A percentile compares a stretch with the other conserved stretches of the same genome.
Conservation (phyloP, 2,113 vertebrate species). For the Tenrec ecaudatus region DNA sequence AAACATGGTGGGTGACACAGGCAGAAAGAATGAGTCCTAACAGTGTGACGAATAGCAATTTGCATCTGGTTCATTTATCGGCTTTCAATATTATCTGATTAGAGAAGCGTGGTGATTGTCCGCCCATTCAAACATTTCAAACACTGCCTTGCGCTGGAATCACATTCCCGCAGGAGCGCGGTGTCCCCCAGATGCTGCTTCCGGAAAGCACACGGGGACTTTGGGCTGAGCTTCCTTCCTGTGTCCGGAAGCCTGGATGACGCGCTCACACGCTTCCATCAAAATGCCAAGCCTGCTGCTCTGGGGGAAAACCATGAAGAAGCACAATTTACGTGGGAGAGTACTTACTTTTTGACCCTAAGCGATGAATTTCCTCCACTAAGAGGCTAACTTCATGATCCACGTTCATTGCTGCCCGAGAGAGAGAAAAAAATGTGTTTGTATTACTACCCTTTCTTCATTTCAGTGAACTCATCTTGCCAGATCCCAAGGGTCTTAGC, state of each 20-base stretch:
- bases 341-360: slow-evolving; percentile 94
- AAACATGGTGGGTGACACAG: slow-evolving; percentile 19
- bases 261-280: not conserved
- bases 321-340: not conserved
- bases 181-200: not conserved
- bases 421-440: slow-evolving; percentile 15
- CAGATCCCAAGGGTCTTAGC: not conserved
- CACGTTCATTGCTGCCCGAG: slow-evolving; percentile 92
- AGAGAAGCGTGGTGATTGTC: not conserved
- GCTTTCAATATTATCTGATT: slow-evolving; percentile 24
- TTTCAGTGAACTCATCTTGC: not conserved
- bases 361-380: slow-evolving; percentile 93
- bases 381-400: slow-evolving; percentile 93
- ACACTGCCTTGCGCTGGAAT: not conserved
- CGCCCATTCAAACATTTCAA: slow-evolving; percentile 16
- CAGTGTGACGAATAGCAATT: not conserved
- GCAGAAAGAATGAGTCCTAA: slow-evolving; percentile 31
- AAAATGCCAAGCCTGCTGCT: not conserved
- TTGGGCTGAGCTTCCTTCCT: not conserved
- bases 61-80: not conserved
- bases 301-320: not conserved
- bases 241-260: not conserved
- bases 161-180: not conserved
- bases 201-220: not conserved
- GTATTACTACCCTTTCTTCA: not conserved